These are phyloP conservation scores for Melikaiella ostensackeni DNA, from an alignment of 2,888 invertebrate genomes.

Conservation along the genomic window DNA sequence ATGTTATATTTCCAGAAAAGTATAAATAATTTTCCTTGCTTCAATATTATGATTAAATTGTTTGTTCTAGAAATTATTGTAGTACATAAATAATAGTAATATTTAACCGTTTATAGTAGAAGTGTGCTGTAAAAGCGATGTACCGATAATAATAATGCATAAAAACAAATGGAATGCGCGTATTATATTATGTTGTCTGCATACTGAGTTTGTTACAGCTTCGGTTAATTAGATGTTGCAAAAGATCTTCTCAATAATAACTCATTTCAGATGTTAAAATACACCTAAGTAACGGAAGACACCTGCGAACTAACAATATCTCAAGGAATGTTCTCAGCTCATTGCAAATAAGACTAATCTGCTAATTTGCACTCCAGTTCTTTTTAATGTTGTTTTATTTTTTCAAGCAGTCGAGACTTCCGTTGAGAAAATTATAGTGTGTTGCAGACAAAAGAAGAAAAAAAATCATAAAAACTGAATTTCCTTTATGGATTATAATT, in stretches of 20 bases:
- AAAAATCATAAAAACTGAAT: neutral
- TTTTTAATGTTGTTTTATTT: neutral
- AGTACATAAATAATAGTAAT: neutral
- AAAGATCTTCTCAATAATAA: constrained; percentile 23
- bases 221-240: constrained; percentile 1
- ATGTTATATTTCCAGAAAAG: no score
- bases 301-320: constrained; percentile 9
- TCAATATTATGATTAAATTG: neutral
- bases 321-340: constrained; percentile 18
- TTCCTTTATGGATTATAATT: neutral
- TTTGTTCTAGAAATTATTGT: neutral
- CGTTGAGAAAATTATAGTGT: neutral
- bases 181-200: constrained; percentile 23
- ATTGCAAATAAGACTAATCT: constrained; percentile 7
- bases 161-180: constrained; percentile 6
- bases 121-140: neutral
- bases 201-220: constrained; percentile 2
- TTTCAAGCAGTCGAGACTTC: neutral
- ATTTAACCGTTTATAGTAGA: neutral
- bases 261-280: constrained; percentile 10
- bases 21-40: neutral
- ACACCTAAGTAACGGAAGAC: constrained; percentile 10
- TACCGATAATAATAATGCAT: neutral
- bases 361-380: neutral
- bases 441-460: neutral